Base-by-base conservation (phyloP, 2,888 invertebrate species). In the Lepidonotus clava region DNA sequence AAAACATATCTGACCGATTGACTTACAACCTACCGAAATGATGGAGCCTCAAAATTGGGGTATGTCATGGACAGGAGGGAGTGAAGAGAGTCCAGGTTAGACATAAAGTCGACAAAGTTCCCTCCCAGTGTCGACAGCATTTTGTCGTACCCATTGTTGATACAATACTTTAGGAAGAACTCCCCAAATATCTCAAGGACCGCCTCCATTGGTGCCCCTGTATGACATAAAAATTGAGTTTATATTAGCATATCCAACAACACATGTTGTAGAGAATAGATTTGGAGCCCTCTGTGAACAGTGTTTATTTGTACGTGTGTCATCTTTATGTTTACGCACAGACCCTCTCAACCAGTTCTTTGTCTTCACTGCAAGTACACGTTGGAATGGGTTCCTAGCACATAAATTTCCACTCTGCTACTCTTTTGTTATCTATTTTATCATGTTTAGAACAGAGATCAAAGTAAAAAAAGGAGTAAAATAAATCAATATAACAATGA, bases 61-160 rank as follows among this genome's bases (percentile, higher is more conserved):
- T 94, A 94, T 24, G 92, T 90, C 86, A 93, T 90, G 8, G 92
- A 91, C 84, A 94, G 89, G 28, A 94, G 91, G 6, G 93, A 91
- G 87, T 93, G 93, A 1, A 93, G 91, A 0, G 93, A 93, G 88
- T 93, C 93, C 83, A 93, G 90, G 86, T 93, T 93, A 90, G 93
- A 92, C 36, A 93, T 92, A 87, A 93, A 93, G 41, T 91, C 91
- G 46, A 89, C 88, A 86, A 93, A 91, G 87, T 92, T 91, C 6
- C 91, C 91, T 2, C 93, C 93, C 36, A 93, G 90, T 0, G 92
- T 92, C 76, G 88, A 87, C 87, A 93, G 77, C 92, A 93, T 93
- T 87, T 93, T 93, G 89, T 92, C 93, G 86, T 93, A 93, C 38
- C 93, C 92, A 87, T 92, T 91, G 5, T 92, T 88, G 14, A 92